Percentiles rank a stretch among this genome's conserved stretches.
Evolutionary conservation across 2,888 invertebrate genomes (phyloP).

Genomic region (Nephrotoma appendiculata): DNA sequence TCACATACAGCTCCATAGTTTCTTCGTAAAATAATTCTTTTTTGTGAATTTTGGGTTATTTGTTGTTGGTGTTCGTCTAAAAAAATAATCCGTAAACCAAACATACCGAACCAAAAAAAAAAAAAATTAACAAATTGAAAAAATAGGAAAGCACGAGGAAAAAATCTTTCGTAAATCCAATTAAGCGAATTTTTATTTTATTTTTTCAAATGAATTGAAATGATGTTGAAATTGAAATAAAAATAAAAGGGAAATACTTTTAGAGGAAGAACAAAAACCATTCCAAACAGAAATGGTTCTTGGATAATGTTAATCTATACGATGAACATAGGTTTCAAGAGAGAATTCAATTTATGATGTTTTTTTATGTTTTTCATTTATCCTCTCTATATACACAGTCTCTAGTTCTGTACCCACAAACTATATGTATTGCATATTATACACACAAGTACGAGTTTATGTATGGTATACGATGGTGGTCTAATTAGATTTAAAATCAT

Average conservation of each 20-base stretch:
- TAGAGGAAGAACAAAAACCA: neutral
- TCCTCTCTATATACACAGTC: neutral
- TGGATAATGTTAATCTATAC: neutral
- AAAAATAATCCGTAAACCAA: neutral
- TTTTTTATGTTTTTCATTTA: neutral
- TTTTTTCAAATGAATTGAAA: neutral
- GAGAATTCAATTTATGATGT: neutral
- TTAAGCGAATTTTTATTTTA: neutral
- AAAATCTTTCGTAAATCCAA: neutral
- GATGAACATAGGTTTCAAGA: neutral
- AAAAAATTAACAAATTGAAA: neutral
- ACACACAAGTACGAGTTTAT: neutral
- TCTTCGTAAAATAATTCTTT: neutral
- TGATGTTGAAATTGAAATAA: neutral
- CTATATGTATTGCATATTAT: neutral
- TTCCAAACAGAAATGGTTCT: neutral
- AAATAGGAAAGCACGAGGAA: neutral
- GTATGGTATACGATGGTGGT: neutral
- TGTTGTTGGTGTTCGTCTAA: neutral
- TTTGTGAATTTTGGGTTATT: neutral
- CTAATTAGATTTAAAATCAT: neutral
- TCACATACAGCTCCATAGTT: neutral
- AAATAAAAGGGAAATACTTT: neutral
- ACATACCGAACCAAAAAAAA: neutral
- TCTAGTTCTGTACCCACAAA: neutral